Evolutionary conservation across 2,797 vertebrate species (phyloP).

Genomic region (Enoplosus armatus): DNA sequence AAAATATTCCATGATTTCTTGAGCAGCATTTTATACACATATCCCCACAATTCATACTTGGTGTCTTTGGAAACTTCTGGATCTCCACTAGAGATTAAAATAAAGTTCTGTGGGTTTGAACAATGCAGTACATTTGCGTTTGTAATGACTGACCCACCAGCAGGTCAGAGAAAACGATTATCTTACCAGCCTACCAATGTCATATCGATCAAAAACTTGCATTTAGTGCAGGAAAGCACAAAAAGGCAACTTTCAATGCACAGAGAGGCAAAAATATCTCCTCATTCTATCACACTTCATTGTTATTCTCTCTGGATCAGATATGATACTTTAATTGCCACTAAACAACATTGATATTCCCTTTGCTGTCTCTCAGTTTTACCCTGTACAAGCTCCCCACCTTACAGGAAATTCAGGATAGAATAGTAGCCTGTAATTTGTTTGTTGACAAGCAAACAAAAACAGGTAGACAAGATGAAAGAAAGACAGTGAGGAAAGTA

Average conservation of each 20-base stretch:
- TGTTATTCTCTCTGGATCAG: constrained; percentile 8
- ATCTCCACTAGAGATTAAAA: neutral
- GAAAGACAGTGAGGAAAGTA: constrained; percentile 9
- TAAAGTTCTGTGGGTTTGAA: neutral
- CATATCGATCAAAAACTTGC: neutral
- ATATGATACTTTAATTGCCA: constrained; percentile 43
- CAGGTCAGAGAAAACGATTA: neutral
- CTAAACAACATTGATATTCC: constrained; percentile 46
- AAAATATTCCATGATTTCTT: neutral
- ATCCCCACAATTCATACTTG: neutral
- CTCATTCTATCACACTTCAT: constrained; percentile 20
- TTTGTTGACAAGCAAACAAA: constrained; percentile 57
- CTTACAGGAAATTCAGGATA: constrained; percentile 37
- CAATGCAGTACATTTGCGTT: neutral
- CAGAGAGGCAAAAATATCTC: neutral
- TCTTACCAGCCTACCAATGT: no score
- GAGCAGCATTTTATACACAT: neutral
- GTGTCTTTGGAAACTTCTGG: neutral
- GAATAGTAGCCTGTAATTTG: constrained; percentile 46
- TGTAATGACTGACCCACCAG: no score
- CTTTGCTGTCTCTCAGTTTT: constrained; percentile 34
- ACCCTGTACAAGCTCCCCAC: neutral
- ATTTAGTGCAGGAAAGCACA: neutral
- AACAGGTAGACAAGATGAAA: constrained; percentile 51
- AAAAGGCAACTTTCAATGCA: neutral